phyloP scores from a whole-genome alignment of 2,888 invertebrate genomes.

The Bellardia pandia region DNA sequence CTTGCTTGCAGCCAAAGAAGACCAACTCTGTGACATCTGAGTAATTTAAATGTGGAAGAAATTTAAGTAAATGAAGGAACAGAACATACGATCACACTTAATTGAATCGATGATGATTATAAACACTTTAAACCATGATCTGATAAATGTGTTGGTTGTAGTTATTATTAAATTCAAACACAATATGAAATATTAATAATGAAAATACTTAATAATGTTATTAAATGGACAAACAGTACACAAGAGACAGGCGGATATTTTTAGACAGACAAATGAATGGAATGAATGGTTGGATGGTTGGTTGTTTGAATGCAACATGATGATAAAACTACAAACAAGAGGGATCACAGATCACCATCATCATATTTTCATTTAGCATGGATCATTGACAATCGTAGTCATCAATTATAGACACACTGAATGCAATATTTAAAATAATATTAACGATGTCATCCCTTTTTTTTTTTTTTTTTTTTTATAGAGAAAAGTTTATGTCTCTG shows the following conservation, averaged over 20 bases:
- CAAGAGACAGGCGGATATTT: neutral
- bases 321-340: conserved; percentile 46
- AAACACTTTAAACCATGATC: conserved; percentile 67
- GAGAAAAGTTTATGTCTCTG: conserved; percentile 38
- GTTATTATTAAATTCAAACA: conserved; percentile 56
- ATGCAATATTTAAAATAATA: conserved; percentile 42
- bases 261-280: neutral
- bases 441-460: conserved; percentile 65
- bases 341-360: conserved; percentile 71
- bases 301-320: neutral
- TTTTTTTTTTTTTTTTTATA: neutral
- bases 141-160: conserved; percentile 31
- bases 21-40: conserved; percentile 64
- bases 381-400: conserved; percentile 73
- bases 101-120: conserved; percentile 72
- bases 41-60: conserved; percentile 64
- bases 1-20: conserved; percentile 28
- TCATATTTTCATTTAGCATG: conserved; percentile 72
- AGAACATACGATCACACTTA: conserved; percentile 54
- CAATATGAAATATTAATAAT: conserved; percentile 61
- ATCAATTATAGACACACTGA: conserved; percentile 66
- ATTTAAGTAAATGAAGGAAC: conserved; percentile 40
- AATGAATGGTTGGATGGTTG: conserved; percentile 19
- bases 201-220: conserved; percentile 71
- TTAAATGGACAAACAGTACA: conserved; percentile 55